phyloP scores from a whole-genome alignment of 2,888 invertebrate genomes.

The Iselma pallidipennis region DNA sequence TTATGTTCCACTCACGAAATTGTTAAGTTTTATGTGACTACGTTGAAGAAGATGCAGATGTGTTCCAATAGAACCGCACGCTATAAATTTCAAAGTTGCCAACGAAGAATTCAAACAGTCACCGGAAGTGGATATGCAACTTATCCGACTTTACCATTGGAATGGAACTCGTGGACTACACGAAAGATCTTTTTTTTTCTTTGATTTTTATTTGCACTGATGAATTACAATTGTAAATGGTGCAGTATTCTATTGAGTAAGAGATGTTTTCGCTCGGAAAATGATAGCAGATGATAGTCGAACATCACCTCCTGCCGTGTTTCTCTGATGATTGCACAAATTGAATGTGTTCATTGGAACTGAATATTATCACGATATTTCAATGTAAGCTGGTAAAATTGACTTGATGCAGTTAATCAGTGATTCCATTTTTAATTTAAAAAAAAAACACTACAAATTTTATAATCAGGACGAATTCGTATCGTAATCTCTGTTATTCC shows the following conservation, averaged over 20 bases:
- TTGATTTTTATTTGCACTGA: no score
- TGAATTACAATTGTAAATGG: neutral
- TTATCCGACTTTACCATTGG: neutral
- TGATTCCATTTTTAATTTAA: no score
- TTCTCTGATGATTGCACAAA: slow-evolving; percentile 30
- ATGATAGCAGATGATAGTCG: slow-evolving; percentile 18
- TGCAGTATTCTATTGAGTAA: neutral
- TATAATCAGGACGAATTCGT: no score
- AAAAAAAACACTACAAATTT: no score
- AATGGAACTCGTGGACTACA: neutral
- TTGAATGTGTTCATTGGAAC: slow-evolving; percentile 32
- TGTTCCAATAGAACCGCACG: neutral
- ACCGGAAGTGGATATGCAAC: neutral
- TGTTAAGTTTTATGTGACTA: neutral
- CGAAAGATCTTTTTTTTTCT: neutral
- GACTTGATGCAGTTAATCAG: no score
- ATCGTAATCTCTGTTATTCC: no score
- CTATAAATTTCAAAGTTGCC: neutral
- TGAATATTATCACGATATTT: no score
- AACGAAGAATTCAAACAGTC: neutral
- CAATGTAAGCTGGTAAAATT: no score
- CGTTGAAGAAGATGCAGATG: neutral
- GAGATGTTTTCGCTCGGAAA: neutral
- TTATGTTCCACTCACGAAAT: slow-evolving; percentile 1
- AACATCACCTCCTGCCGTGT: slow-evolving; percentile 6